Base-by-base conservation (phyloP, 2,888 invertebrate species). In the Thymelicus sylvestris region DNA sequence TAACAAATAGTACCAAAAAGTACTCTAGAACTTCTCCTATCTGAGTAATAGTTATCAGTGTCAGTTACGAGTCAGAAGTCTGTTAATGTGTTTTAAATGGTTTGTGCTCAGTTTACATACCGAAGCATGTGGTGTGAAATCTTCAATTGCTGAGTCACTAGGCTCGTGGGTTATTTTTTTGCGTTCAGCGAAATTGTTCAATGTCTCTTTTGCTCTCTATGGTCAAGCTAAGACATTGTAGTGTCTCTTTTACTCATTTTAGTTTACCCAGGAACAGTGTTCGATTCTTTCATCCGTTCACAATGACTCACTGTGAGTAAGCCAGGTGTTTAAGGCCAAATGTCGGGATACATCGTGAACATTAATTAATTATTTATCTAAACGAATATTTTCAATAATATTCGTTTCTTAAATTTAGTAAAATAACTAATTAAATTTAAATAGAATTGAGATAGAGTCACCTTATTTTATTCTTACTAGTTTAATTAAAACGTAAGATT, bases 251-350 rank as follows among this genome's bases (percentile, higher is more conserved):
- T 77, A 72, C 66, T 75, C 78, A 71, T 76, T 64, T 64, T 65
- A 72, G 57, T 55, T 63, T 61, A 70, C 67, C 66, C 70, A 75
- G 74, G 74, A 80, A 78, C 76, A 77, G 75, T 65, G 67, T 31
- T 71, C 73, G 74, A 72, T 77, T 73, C 74, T 79, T 78, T 78
- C 76, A 74, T 73, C 73, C 71, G 73, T 76, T 65, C 78, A 72
- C 70, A 76, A 74, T 90, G 90, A 90, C 79, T 90, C 90, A 90
- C 82, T 81, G 78, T 73, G 71, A 19, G 59, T 64, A 24, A 24
- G 48, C 69, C 69, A 70, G 59, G 50, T 65, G 39, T 39, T 15
- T 41, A 31, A 12, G 24, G 13, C 24, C 59, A 68, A 57, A 55
- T 57, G 15, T 44, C 57, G 15, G 68, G 68, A 68, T 65, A 70